These are phyloP conservation scores for Psilanteris sp. DNA, from an alignment of 1,140 invertebrate species.

Conservation along the genomic window DNA sequence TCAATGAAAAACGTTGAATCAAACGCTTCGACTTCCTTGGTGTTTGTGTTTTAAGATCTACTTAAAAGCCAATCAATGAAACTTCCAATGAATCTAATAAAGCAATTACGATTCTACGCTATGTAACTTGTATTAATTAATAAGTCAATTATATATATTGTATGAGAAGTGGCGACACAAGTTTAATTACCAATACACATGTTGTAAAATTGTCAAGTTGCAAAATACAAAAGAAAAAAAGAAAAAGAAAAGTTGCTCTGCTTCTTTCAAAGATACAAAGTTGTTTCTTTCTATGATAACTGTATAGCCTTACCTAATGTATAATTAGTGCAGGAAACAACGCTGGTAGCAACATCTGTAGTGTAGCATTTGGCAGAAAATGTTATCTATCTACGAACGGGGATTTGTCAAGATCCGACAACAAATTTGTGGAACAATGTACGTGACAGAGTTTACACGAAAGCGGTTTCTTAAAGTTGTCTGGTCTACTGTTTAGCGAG, in stretches of 20 bases:
- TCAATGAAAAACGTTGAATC: background rate
- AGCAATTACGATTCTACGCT: conserved; percentile 44
- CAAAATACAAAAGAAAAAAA: too few relatives aligned
- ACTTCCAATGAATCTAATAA: conserved; percentile 36
- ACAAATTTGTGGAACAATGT: conserved; percentile 17
- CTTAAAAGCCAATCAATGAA: conserved; percentile 51
- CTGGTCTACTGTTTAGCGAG: conserved; percentile 48
- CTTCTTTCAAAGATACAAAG: too few relatives aligned
- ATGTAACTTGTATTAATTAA: conserved; percentile 34
- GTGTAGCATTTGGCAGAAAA: conserved; percentile 53
- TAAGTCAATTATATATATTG: too few relatives aligned
- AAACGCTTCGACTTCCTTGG: background rate
- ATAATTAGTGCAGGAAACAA: conserved; percentile 52
- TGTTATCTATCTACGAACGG: conserved; percentile 46
- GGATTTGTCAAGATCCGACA: conserved; percentile 26
- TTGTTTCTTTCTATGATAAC: conserved; percentile 15
- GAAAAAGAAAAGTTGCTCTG: conserved; percentile 31
- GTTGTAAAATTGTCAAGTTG: too few relatives aligned
- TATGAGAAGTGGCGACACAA: too few relatives aligned
- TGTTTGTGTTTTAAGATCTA: conserved; percentile 35
- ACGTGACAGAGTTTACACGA: conserved; percentile 9
- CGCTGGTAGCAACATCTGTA: conserved; percentile 57
- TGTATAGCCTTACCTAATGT: conserved; percentile 52
- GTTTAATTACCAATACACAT: too few relatives aligned
- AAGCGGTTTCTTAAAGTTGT: conserved; percentile 29